Conservation (phyloP, 2,113 vertebrate species). For the Brachionichthys hirsutus region DNA sequence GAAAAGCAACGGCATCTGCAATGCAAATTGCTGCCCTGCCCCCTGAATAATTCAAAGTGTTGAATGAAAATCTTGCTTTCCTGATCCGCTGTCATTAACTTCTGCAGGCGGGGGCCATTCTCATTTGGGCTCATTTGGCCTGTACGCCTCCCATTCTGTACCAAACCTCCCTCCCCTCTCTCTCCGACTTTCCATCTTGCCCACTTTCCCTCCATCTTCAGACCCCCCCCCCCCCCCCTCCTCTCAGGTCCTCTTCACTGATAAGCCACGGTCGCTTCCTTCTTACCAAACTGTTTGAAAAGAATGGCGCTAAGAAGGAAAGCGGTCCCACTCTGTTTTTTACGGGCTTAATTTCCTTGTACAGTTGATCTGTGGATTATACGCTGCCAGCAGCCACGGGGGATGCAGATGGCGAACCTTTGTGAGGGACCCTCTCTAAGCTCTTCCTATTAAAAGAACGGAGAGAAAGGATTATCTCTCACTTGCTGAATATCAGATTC, state of each 20-base stretch:
- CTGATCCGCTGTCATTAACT: slow-evolving; percentile 77
- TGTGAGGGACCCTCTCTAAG: slow-evolving; percentile 71
- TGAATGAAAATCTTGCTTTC: slow-evolving; percentile 77
- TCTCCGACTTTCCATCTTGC: slow-evolving; percentile 13
- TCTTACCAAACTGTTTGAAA: slow-evolving; percentile 44
- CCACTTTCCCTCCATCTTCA: slow-evolving; percentile 33
- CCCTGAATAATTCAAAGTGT: slow-evolving; percentile 79
- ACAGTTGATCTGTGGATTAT: slow-evolving; percentile 75
- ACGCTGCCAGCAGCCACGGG: slow-evolving; percentile 57
- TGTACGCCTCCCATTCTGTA: slow-evolving; percentile 45
- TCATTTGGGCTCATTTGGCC: slow-evolving; percentile 76
- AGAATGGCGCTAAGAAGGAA: slow-evolving; percentile 52
- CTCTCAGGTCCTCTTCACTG: slow-evolving; percentile 48
- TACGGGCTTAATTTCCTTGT: slow-evolving; percentile 74
- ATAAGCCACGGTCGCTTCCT: slow-evolving; percentile 57
- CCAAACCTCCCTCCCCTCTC: slow-evolving; percentile 8
- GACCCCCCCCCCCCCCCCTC: slow-evolving; percentile 42
- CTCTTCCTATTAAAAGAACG: slow-evolving; percentile 72
- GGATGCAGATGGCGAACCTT: slow-evolving; percentile 74
- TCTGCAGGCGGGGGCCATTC: slow-evolving; percentile 72
- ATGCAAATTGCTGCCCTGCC: slow-evolving; percentile 75
- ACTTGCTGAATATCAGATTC: slow-evolving; percentile 75
- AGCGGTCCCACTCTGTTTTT: slow-evolving; percentile 59
- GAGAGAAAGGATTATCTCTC: slow-evolving; percentile 75
- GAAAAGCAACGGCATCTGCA: slow-evolving; percentile 68